Percentiles rank a stretch among this genome's conserved stretches.
These are phyloP conservation scores for Notarius quadriscutis DNA, from an alignment of 2,113 vertebrate species.

Conservation along the genomic window DNA sequence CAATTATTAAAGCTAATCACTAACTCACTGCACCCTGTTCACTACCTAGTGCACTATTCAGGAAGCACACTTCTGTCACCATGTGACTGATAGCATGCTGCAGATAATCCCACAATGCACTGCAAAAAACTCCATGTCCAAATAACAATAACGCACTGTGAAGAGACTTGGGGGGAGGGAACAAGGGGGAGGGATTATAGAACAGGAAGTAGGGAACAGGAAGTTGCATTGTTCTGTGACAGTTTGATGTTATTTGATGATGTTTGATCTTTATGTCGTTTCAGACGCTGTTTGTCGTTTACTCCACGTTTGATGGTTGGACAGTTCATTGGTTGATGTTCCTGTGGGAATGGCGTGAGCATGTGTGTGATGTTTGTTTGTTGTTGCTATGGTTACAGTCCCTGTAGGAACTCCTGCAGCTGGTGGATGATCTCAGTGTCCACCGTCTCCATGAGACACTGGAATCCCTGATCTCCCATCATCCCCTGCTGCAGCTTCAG, in stretches of 20 bases:
- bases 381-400: slow-evolving; percentile 73
- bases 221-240: too few relatives aligned
- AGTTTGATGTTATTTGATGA: neutral
- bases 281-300: slow-evolving; percentile 51
- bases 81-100: neutral
- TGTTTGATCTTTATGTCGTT: too few relatives aligned
- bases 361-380: slow-evolving; percentile 57
- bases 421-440: slow-evolving; percentile 93
- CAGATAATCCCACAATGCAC: neutral
- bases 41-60: neutral
- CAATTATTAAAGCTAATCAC: neutral
- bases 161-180: too few relatives aligned
- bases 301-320: slow-evolving; percentile 17
- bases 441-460: slow-evolving; percentile 92
- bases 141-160: too few relatives aligned
- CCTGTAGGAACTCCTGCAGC: slow-evolving; percentile 91
- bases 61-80: neutral
- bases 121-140: neutral
- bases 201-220: neutral
- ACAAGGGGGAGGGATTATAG: too few relatives aligned
- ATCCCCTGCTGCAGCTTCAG: slow-evolving; percentile 91
- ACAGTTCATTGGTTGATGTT: neutral
- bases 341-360: neutral
- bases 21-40: neutral
- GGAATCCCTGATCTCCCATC: slow-evolving; percentile 87